Evolutionary conservation across 2,113 vertebrate species (phyloP), one percentile per base, ranked within the genome.

Genomic region (Pollimyrus isidori): DNA sequence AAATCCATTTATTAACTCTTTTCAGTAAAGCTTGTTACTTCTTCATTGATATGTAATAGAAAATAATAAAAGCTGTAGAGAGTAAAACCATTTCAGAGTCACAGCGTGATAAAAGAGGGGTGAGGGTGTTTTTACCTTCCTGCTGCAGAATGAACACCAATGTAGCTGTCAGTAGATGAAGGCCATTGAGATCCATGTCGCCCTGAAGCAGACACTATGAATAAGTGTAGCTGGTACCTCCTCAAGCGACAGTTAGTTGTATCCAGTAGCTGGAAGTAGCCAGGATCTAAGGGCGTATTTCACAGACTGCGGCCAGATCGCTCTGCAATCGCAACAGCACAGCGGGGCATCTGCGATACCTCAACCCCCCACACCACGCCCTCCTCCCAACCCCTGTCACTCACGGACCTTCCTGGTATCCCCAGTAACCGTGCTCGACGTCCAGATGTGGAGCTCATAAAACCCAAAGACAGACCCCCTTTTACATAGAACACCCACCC

Each of bases 111-210:
- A 56, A 82, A 52, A 13, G 19, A 45, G 4, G 86, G 35, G 15
- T 15, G 84, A 65, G 21, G 5, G 19, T 62, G 42, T 83, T 87
- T 87, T 92, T 93, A 93, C 93, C 93, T 93, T 89, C 86, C 49
- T 90, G 90, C 53, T 91, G 89, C 91, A 92, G 49, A 26, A 92
- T 89, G 83, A 93, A 80, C 89, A 90, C 86, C 86, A 91, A 30
- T 7, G 73, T 86, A 84, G 58, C 88, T 46, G 92, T 88, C 53
- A 91, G 73, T 86, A 93, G 84, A 73, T 87, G 91, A 50, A 65
- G 85, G 39, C 88, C n/a, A 19, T 23, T 88, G 88, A 91, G 87
- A 87, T 93, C 91, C 93, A 93, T 93, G 35, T 88, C 65, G 39
- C 35, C 26, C 65, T 53, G 4, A 53, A 69, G 21, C 69, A 39